phyloP scores from a whole-genome alignment of 2,797 vertebrate genomes.

The Melanotaenia pygmaea region DNA sequence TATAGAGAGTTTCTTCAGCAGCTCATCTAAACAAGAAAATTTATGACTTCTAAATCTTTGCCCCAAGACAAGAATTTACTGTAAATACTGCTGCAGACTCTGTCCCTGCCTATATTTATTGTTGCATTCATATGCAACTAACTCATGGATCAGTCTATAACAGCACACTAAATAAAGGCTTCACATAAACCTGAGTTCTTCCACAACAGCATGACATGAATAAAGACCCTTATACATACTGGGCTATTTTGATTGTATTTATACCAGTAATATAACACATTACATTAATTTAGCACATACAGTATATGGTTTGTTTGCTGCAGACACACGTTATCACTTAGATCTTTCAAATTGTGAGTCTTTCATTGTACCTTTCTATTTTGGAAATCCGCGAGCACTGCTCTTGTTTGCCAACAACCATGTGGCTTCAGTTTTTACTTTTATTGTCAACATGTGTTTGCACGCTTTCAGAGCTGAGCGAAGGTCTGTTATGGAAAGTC shows the following conservation, averaged over 20 bases:
- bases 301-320: not conserved
- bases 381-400: not conserved
- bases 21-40: too few relatives aligned
- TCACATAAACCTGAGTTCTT: not conserved
- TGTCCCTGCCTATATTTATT: not conserved
- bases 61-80: not conserved
- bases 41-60: not conserved
- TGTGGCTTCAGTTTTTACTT: constrained; percentile 52
- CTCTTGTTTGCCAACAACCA: not conserved
- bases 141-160: not conserved
- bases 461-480: constrained; percentile 40
- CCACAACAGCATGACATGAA: not conserved
- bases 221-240: not conserved
- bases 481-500: constrained; percentile 53
- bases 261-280: not conserved
- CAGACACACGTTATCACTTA: not conserved
- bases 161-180: not conserved
- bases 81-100: not conserved
- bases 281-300: not conserved
- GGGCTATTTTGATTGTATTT: not conserved
- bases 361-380: constrained; percentile 8
- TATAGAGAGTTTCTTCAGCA: not conserved
- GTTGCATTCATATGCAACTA: not conserved
- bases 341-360: not conserved
- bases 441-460: constrained; percentile 51